Conservation (phyloP, 2,888 invertebrate genomes). For the Diaperis boleti region DNA sequence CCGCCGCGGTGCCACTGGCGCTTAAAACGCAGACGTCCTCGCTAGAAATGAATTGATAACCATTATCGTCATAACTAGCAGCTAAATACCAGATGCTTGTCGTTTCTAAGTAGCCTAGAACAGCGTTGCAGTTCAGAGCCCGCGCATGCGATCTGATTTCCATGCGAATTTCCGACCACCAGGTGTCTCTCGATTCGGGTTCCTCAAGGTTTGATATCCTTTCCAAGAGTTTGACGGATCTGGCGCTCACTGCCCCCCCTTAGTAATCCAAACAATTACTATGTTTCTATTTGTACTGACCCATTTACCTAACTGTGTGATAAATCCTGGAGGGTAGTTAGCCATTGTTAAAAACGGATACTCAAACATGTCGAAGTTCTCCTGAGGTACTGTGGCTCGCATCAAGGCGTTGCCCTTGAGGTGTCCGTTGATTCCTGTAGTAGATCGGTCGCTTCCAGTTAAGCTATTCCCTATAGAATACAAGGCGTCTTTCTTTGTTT, state of each 20-base stretch:
- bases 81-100: slow-evolving; percentile 83
- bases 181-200: slow-evolving; percentile 90
- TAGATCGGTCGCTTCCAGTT: slow-evolving; percentile 74
- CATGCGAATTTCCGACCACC: slow-evolving; percentile 97
- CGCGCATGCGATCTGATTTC: slow-evolving; percentile 95
- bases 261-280: not conserved
- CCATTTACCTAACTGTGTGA: slow-evolving; percentile 82
- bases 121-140: slow-evolving; percentile 93
- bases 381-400: slow-evolving; percentile 78
- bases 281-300: too few species aligned
- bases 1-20: slow-evolving; percentile 94
- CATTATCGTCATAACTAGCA: too few species aligned
- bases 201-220: slow-evolving; percentile 88
- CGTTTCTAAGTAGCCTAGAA: slow-evolving; percentile 93
- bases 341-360: slow-evolving; percentile 96
- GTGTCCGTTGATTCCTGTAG: slow-evolving; percentile 70
- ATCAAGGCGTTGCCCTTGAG: slow-evolving; percentile 70
- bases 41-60: slow-evolving; percentile 71
- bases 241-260: slow-evolving; percentile 86
- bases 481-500: slow-evolving; percentile 17
- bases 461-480: slow-evolving; percentile 78
- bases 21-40: slow-evolving; percentile 96
- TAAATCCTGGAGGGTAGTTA: slow-evolving; percentile 89
- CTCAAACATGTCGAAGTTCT: slow-evolving; percentile 90
- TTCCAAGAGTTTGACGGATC: slow-evolving; percentile 86